Conservation (phyloP, 2,797 vertebrate species). For the Geotrypetes seraphini region DNA sequence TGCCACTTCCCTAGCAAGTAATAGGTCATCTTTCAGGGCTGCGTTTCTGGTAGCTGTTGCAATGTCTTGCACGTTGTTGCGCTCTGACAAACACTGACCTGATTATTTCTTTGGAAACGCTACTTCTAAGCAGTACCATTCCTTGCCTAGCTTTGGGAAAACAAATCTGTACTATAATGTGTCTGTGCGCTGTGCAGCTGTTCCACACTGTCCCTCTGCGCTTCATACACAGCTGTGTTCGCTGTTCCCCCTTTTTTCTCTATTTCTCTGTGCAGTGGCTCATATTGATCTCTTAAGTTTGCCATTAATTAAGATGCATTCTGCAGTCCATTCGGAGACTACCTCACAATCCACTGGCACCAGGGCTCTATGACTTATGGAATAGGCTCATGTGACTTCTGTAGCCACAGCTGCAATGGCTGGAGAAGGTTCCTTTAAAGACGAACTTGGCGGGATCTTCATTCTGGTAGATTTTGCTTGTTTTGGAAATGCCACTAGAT, state of each 20-base stretch:
- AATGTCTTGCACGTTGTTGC: too few relatives aligned
- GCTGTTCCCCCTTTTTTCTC: background rate
- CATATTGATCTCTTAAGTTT: conserved; percentile 25
- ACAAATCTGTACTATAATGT: too few relatives aligned
- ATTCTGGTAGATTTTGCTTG: background rate
- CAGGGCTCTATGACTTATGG: conserved; percentile 20
- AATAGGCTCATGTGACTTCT: conserved; percentile 6
- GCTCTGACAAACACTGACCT: too few relatives aligned
- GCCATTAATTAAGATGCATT: conserved; percentile 39
- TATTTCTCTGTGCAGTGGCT: conserved; percentile 8
- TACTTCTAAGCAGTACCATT: too few relatives aligned
- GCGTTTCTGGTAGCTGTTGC: too few relatives aligned
- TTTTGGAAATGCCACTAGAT: background rate
- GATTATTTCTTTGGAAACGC: too few relatives aligned
- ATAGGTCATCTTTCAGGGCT: too few relatives aligned
- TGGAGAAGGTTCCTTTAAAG: background rate
- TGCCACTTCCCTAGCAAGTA: too few relatives aligned
- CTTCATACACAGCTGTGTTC: background rate
- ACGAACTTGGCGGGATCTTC: background rate
- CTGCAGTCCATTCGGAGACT: conserved; percentile 6
- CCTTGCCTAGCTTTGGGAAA: too few relatives aligned
- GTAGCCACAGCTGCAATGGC: background rate
- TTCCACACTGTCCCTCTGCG: background rate
- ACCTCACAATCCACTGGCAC: background rate
- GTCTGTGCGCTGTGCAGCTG: background rate